Evolutionary conservation across 2,797 vertebrate genomes (phyloP).

Genomic region (Phrynocephalus vlangalii): DNA sequence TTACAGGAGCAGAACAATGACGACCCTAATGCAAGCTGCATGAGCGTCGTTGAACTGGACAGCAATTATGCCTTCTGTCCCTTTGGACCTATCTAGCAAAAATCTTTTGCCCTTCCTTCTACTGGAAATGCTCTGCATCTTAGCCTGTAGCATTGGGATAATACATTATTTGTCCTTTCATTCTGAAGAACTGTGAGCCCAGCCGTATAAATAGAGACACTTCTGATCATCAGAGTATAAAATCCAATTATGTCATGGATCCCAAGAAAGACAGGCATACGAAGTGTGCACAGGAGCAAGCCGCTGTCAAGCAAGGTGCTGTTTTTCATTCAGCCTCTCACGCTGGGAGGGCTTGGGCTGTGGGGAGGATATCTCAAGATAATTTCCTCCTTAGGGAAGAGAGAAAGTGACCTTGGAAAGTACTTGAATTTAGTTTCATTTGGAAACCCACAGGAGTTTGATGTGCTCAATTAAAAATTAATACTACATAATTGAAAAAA

Average conservation of each 20-base stretch:
- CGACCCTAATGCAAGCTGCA: background rate
- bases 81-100: background rate
- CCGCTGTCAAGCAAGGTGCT: background rate
- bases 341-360: background rate
- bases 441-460: slow-evolving; percentile 46
- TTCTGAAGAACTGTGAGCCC: background rate
- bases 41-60: background rate
- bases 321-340: background rate
- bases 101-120: background rate
- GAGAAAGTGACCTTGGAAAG: slow-evolving; percentile 24
- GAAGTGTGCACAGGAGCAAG: background rate
- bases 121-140: background rate
- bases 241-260: slow-evolving; percentile 7
- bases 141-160: background rate
- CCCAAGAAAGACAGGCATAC: slow-evolving; percentile 12
- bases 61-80: background rate
- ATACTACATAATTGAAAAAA: slow-evolving; percentile 61
- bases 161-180: background rate
- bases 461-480: slow-evolving; percentile 38
- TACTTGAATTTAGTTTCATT: slow-evolving; percentile 17
- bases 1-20: background rate
- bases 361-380: background rate
- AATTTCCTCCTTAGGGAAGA: background rate
- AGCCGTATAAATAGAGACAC: background rate
- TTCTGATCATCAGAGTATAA: slow-evolving; percentile 21